Evolutionary conservation across 2,113 vertebrate species (phyloP).

Genomic region (Amphiprion percula): DNA sequence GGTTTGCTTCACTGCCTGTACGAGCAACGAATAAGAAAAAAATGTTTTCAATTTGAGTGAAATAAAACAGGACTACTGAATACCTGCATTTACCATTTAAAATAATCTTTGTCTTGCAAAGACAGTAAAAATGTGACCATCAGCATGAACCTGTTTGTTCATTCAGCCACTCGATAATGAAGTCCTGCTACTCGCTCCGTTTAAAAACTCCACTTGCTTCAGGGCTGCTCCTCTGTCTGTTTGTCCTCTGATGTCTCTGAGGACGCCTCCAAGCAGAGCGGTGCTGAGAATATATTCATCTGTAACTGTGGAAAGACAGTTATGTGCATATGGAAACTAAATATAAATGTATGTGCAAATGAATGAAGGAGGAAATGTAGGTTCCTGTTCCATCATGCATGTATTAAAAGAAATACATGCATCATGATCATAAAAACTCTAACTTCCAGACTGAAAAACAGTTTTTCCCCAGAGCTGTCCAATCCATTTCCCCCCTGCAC

Average conservation of each 20-base stretch:
- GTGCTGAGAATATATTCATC: neutral
- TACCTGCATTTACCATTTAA: neutral
- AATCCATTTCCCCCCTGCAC: too few relatives aligned
- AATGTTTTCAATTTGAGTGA: neutral
- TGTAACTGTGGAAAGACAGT: neutral
- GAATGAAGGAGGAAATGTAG: too few relatives aligned
- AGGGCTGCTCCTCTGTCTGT: neutral
- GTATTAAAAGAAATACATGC: too few relatives aligned
- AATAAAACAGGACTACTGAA: neutral
- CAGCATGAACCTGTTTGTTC: neutral
- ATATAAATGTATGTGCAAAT: neutral
- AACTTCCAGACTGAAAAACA: too few relatives aligned
- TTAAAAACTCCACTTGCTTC: neutral
- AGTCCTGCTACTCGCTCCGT: neutral
- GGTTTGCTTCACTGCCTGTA: neutral
- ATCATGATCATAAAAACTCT: too few relatives aligned
- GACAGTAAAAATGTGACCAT: neutral
- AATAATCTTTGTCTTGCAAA: neutral
- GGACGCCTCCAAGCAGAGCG: slow-evolving; percentile 12
- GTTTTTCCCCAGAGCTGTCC: too few relatives aligned
- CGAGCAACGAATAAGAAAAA: neutral
- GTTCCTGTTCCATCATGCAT: too few relatives aligned
- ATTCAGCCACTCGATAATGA: neutral
- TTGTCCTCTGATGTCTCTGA: neutral
- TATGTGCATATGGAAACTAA: neutral